Evolutionary conservation across 64 coral and sea anemone species (phyloP).

Genomic region (Stichodactyla helianthus): DNA sequence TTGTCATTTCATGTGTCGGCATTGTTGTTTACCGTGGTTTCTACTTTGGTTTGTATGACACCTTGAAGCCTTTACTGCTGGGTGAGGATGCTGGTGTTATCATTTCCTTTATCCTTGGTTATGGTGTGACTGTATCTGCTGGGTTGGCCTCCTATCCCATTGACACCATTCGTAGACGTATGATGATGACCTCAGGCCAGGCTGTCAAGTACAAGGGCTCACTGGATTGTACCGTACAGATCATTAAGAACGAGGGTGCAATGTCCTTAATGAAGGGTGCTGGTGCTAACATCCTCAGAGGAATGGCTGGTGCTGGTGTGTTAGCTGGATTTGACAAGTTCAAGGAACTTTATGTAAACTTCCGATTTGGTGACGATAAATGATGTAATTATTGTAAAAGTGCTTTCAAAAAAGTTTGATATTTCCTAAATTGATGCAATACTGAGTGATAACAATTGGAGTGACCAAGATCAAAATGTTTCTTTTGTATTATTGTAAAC

Average conservation of each 20-base stretch:
- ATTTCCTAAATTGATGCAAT: background rate
- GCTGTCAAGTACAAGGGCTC: constrained; percentile 99
- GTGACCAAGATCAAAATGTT: background rate
- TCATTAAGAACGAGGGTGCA: constrained; percentile 80
- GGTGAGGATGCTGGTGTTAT: constrained; percentile 93
- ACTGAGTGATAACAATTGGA: background rate
- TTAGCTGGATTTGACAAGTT: constrained; percentile 99
- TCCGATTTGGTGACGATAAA: constrained; percentile 61
- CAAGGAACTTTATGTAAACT: constrained; percentile 79
- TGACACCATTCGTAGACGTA: constrained; percentile 94
- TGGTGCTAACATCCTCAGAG: constrained; percentile 92
- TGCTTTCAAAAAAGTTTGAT: constrained; percentile 4
- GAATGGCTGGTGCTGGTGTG: constrained; percentile 95
- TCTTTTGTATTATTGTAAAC: background rate
- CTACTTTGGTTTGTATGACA: constrained; percentile 97
- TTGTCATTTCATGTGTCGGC: constrained; percentile 96
- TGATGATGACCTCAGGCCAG: constrained; percentile 99
- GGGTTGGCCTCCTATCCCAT: constrained; percentile 91
- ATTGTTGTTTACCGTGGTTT: constrained; percentile 95
- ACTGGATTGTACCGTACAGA: constrained; percentile 84
- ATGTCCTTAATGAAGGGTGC: constrained; percentile 99
- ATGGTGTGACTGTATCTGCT: constrained; percentile 94
- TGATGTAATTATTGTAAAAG: background rate
- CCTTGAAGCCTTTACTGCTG: constrained; percentile 80
- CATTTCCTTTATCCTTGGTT: constrained; percentile 85